Base-by-base conservation (phyloP, 1,140 invertebrate genomes). In the Tetragnatha versicolor region DNA sequence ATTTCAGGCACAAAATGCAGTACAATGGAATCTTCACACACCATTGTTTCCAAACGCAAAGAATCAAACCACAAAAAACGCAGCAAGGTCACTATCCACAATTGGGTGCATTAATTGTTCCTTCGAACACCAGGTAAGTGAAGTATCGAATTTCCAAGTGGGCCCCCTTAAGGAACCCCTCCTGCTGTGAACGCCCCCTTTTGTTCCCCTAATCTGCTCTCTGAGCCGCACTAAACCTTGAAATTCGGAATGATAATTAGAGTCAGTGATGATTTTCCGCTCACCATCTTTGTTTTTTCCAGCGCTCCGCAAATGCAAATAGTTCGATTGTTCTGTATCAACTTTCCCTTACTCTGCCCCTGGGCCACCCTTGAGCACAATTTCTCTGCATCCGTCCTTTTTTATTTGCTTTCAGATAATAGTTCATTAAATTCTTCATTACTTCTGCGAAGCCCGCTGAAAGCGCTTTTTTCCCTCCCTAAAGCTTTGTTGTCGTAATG, bases 341-440 rank as follows among this genome's bases (percentile, higher is more conserved):
- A 53, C 66, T 69, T 73, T 73, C 29, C 70, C 70, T 61, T 47
- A 22, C 55, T 60, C 27, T 4, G 29, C 70, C 70, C 6, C 2
- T 4, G 27, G 70, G 27, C 27, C 49, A 3, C 10, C 70, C n/a
- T 25, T 27, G 10, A 37, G 70, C 70, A 39, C 45, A 61, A 73
- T 73, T 73, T 70, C 51, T 72, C 68, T 58, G 29, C 35, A 58
- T 73, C 47, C 53, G 10, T 25, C 25, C 39, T 70, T 72, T 72
- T 63, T 63, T 66, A 29, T 35, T 73, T 47, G 35, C 70, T 61
- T 61, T 42, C 55, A 47, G 70, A 73, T 73, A 73, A 73, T 73
- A 73, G 70, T 73, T 73, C 70, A 73, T 73, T 73, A 73, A 73
- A 73, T 73, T 73, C 70, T 73, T 73, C 70, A 73, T 73, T 73